These are phyloP conservation scores for Eciton burchellii DNA, from an alignment of 1,140 invertebrate species.

Conservation along the genomic window DNA sequence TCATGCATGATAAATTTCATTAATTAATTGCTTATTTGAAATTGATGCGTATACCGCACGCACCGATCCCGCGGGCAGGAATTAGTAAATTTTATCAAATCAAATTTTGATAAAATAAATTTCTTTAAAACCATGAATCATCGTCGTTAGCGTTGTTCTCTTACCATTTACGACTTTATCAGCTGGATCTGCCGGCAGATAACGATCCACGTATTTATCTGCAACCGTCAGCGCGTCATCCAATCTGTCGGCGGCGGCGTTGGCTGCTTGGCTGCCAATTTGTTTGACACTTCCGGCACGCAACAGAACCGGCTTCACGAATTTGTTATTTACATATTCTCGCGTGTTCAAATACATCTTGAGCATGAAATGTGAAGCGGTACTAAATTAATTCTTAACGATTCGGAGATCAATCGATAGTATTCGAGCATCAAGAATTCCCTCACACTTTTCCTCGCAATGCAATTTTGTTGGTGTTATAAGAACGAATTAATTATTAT, in stretches of 20 bases:
- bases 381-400: neutral
- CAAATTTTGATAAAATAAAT: too few relatives aligned
- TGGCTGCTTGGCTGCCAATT: constrained; percentile 89
- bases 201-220: constrained; percentile 93
- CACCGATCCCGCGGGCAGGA: neutral
- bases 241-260: constrained; percentile 89
- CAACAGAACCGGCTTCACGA: constrained; percentile 89
- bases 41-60: too few relatives aligned
- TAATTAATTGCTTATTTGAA: too few relatives aligned
- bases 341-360: constrained; percentile 92
- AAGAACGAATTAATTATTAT: too few relatives aligned
- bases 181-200: constrained; percentile 89
- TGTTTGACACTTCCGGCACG: constrained; percentile 92
- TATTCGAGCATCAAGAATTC: too few relatives aligned
- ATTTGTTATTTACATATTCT: constrained; percentile 89
- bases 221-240: constrained; percentile 91
- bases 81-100: neutral
- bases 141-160: too few relatives aligned
- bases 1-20: too few relatives aligned
- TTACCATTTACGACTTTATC: constrained; percentile 86
- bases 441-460: too few relatives aligned
- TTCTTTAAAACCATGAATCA: too few relatives aligned
- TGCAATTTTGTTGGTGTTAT: too few relatives aligned
- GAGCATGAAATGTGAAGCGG: constrained; percentile 3
- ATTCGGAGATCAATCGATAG: neutral